Evolutionary conservation across 2,888 invertebrate species (phyloP).

Genomic region (Diploptera punctata): DNA sequence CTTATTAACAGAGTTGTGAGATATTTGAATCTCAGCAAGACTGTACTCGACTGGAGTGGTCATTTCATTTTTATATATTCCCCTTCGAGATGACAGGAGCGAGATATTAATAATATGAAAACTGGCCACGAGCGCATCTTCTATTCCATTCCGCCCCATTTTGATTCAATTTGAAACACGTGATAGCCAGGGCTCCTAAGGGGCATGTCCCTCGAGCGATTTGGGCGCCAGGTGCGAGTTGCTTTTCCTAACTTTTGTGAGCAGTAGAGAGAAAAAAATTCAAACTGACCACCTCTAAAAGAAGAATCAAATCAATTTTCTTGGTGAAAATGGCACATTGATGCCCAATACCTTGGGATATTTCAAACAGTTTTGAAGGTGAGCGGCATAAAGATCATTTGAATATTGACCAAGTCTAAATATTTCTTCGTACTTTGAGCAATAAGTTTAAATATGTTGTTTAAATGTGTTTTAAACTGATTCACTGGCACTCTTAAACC

Average conservation of each 20-base stretch:
- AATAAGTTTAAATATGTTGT: no score
- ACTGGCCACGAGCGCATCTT: slow-evolving; percentile 38
- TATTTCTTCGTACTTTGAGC: no score
- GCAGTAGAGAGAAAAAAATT: slow-evolving; percentile 23
- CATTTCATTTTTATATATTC: slow-evolving; percentile 38
- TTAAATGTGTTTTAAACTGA: no score
- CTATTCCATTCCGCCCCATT: slow-evolving; percentile 36
- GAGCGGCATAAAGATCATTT: background rate
- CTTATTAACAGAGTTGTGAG: no score
- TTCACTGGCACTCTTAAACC: no score
- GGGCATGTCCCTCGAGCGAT: slow-evolving; percentile 38
- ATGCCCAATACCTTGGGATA: slow-evolving; percentile 25
- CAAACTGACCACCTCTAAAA: slow-evolving; percentile 31
- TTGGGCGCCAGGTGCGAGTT: slow-evolving; percentile 38
- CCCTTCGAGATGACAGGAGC: slow-evolving; percentile 19
- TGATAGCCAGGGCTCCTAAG: slow-evolving; percentile 23
- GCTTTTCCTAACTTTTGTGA: slow-evolving; percentile 27
- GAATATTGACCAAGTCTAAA: no score
- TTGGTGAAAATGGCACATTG: slow-evolving; percentile 34
- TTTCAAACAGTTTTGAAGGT: background rate
- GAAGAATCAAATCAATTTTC: slow-evolving; percentile 24
- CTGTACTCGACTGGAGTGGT: slow-evolving; percentile 17
- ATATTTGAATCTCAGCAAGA: no score
- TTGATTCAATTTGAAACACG: slow-evolving; percentile 40
- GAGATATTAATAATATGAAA: slow-evolving; percentile 42